These are phyloP conservation scores for Aptenodytes patagonicus DNA, from an alignment of 2,113 vertebrate species.

Conservation along the genomic window DNA sequence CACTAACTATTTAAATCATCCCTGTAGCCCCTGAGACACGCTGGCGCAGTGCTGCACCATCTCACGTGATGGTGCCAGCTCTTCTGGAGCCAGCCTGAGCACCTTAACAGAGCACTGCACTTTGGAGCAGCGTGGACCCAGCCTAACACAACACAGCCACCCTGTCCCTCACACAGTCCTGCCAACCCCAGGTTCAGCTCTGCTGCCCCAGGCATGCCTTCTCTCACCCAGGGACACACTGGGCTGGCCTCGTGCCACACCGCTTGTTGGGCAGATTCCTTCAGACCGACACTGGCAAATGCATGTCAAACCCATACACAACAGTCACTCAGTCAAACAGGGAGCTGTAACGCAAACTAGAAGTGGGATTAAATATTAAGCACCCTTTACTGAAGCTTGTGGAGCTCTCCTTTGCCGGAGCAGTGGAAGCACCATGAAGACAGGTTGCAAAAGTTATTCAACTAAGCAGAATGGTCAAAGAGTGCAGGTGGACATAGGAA, in stretches of 20 bases:
- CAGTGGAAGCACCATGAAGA: not conserved
- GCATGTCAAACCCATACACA: not conserved
- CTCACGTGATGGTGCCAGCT: not conserved
- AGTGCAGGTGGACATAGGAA: not conserved
- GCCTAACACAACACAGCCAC: not conserved
- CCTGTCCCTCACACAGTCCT: not conserved
- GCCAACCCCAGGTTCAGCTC: not conserved
- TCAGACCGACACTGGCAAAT: not conserved
- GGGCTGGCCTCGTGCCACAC: not conserved
- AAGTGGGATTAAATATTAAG: not conserved
- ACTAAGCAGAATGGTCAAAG: not conserved
- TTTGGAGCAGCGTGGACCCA: not conserved
- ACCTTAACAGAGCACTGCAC: not conserved
- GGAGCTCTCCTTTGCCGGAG: not conserved
- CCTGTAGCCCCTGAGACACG: not conserved
- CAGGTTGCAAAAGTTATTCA: not conserved
- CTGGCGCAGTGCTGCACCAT: not conserved
- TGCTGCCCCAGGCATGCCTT: not conserved
- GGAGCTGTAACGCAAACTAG: not conserved
- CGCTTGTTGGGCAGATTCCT: fast-evolving
- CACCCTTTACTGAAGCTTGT: not conserved
- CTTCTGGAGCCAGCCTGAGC: not conserved
- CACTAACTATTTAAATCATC: not conserved
- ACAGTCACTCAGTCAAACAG: not conserved
- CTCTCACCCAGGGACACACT: not conserved